Conservation (phyloP, 2,888 invertebrate species). For the Meiosimyza platycephala region DNA sequence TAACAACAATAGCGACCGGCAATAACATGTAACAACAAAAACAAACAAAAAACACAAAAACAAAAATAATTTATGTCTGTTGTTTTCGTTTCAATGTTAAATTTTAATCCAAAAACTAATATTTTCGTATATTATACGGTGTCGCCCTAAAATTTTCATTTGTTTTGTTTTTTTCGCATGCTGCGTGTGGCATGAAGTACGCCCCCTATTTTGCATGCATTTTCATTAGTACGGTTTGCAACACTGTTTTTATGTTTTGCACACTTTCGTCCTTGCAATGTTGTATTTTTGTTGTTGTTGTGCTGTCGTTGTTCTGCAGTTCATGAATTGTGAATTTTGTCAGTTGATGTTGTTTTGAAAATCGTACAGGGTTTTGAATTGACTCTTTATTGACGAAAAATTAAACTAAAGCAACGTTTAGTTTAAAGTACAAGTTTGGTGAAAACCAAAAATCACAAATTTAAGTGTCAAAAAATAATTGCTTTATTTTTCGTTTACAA, state of each 20-base stretch:
- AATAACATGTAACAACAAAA: too few species aligned
- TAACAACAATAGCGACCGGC: too few species aligned
- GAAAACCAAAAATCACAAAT: too few species aligned
- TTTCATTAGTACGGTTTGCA: conserved; percentile 14
- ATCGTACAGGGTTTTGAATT: too few species aligned
- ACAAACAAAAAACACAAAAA: not conserved
- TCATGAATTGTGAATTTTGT: too few species aligned
- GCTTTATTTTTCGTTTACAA: too few species aligned
- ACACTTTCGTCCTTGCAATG: not conserved
- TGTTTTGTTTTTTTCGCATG: not conserved
- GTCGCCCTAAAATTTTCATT: not conserved
- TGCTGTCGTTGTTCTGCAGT: not conserved
- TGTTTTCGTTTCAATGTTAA: not conserved
- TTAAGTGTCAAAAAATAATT: too few species aligned
- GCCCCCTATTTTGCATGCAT: not conserved
- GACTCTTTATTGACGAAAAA: too few species aligned
- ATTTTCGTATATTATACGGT: not conserved
- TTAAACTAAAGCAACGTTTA: too few species aligned
- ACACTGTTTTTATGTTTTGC: not conserved
- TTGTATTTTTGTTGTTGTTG: conserved; percentile 7
- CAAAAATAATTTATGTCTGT: conserved; percentile 19
- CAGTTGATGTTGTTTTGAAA: too few species aligned
- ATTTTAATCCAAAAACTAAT: conserved; percentile 22
- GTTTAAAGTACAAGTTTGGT: too few species aligned
- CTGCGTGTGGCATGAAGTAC: not conserved